Conservation (phyloP, 1,140 invertebrate species). For the Augochlora pura region DNA sequence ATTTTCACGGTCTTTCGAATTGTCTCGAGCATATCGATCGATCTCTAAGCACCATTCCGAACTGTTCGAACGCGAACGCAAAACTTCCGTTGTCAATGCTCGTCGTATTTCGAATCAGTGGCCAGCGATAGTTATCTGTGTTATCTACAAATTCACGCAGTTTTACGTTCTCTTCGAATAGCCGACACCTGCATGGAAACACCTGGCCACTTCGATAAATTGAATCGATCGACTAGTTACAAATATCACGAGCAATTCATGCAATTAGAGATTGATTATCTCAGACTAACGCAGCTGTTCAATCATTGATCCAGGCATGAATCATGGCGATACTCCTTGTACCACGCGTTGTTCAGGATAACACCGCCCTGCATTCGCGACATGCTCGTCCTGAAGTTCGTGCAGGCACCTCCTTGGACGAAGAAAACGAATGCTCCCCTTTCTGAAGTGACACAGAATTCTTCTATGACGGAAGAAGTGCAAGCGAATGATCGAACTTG, state of each 20-base stretch:
- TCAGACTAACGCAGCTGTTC: neutral
- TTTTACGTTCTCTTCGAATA: neutral
- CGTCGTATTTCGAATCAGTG: too few relatives aligned
- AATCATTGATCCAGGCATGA: conserved; percentile 64
- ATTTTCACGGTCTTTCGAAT: too few relatives aligned
- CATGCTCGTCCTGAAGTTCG: conserved; percentile 80
- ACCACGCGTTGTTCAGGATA: conserved; percentile 80
- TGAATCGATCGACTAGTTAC: too few relatives aligned
- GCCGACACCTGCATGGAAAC: conserved; percentile 10
- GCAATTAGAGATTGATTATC: neutral
- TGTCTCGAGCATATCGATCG: neutral
- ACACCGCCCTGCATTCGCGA: conserved; percentile 80
- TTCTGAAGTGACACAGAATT: neutral
- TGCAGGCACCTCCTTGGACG: conserved; percentile 78
- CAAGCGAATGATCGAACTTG: too few relatives aligned
- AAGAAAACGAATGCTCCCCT: neutral
- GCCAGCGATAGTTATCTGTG: too few relatives aligned
- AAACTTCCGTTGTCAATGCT: neutral
- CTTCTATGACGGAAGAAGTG: too few relatives aligned
- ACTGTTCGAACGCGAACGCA: neutral
- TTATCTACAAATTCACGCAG: neutral
- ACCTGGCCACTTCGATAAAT: neutral
- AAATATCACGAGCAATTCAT: neutral
- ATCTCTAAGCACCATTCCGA: neutral
- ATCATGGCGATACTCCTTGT: conserved; percentile 77